A percentile compares a stretch with the other conserved stretches of the same genome.
Conservation (phyloP, 2,888 invertebrate species). For the Eucriotettix oculatus region DNA sequence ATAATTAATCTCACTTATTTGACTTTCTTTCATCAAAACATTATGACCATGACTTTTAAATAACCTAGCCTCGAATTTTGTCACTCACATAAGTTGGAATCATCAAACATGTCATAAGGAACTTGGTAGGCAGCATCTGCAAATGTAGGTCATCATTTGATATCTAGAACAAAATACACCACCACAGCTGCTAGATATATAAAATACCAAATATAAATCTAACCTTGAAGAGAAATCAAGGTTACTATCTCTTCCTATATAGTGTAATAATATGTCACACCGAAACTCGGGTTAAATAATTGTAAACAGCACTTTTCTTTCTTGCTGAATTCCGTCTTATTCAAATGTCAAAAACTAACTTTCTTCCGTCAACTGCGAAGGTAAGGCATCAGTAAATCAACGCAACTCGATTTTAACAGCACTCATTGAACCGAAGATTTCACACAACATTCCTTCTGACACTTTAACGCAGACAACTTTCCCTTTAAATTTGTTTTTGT, state of each 20-base stretch:
- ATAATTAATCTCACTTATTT: no score
- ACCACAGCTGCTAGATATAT: background rate
- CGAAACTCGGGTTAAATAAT: background rate
- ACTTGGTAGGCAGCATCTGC: constrained; percentile 1
- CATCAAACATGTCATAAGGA: constrained; percentile 9
- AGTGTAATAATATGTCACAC: background rate
- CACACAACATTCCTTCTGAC: background rate
- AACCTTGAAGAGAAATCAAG: constrained; percentile 1
- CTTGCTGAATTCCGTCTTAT: background rate
- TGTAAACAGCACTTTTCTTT: background rate
- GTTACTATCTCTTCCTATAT: constrained; percentile 1
- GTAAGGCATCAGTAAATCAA: background rate
- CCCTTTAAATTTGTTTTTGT: constrained; percentile 8
- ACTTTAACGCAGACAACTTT: constrained; percentile 1
- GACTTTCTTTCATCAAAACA: no score
- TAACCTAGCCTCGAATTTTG: background rate
- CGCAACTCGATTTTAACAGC: no score
- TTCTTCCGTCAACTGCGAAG: background rate
- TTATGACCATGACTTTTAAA: no score
- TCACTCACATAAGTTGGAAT: constrained; percentile 8
- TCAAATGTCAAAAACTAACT: background rate
- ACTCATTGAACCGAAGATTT: no score
- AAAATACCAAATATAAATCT: constrained; percentile 3
- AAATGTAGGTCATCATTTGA: constrained; percentile 9
- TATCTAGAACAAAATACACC: constrained; percentile 5